Conservation (phyloP, 2,888 invertebrate genomes). For the Tyria jacobaeae region DNA sequence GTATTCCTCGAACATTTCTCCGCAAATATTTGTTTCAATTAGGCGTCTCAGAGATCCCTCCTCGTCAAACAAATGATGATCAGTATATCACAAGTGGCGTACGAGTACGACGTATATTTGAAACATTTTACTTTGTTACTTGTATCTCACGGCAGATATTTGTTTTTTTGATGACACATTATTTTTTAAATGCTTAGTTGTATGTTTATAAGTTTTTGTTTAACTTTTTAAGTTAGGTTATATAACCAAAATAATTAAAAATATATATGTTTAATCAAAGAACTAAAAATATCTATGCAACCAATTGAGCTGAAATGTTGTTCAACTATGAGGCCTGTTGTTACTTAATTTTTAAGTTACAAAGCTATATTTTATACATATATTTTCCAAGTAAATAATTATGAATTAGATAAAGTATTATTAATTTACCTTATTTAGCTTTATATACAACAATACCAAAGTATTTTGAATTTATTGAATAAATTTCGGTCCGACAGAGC, state of each 20-base stretch:
- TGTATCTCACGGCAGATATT: slow-evolving; percentile 23
- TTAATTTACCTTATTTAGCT: too few species aligned
- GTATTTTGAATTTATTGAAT: too few species aligned
- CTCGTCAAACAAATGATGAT: slow-evolving; percentile 77
- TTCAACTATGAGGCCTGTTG: neutral
- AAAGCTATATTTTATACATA: too few species aligned
- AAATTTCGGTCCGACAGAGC: too few species aligned
- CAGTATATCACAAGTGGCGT: slow-evolving; percentile 69
- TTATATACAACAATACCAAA: too few species aligned
- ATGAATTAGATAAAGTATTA: too few species aligned
- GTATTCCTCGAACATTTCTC: slow-evolving; percentile 58
- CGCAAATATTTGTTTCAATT: slow-evolving; percentile 85
- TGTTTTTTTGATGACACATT: slow-evolving; percentile 11
- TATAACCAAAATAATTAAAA: neutral
- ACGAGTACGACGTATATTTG: slow-evolving; percentile 52
- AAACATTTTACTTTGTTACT: slow-evolving; percentile 29
- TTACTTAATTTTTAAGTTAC: too few species aligned
- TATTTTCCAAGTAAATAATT: too few species aligned
- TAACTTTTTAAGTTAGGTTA: neutral
- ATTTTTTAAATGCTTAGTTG: slow-evolving; percentile 3
- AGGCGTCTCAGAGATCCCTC: slow-evolving; percentile 66
- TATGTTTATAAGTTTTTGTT: neutral
- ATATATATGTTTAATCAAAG: neutral
- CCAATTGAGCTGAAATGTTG: neutral
- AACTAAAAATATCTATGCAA: neutral